Evolutionary conservation across 2,797 vertebrate genomes (phyloP), one percentile per base, ranked within the genome.

Genomic region (Nasua narica): DNA sequence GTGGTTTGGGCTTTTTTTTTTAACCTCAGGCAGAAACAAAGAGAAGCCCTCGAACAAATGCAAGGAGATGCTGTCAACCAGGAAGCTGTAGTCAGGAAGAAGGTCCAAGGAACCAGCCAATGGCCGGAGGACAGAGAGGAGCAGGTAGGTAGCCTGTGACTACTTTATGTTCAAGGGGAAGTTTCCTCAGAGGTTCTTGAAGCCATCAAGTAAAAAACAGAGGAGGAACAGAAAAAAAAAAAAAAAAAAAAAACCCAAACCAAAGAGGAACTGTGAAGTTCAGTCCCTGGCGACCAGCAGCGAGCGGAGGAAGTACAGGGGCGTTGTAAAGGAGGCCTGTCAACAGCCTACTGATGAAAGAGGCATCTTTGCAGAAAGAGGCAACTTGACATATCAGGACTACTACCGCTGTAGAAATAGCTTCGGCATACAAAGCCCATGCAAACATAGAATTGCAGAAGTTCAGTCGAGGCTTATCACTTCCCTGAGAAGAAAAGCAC

Each of bases 31-130:
- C 98, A 99, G 95, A 98, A 98, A 40, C 99, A 99, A 97, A 98
- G 99, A 97, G 99, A 99, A 98, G 98, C 98, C 95, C 98, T 99
- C 98, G 99, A 99, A 93, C 98, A 98, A 93, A 98, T 99, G 69
- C 98, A 99, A 91, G 98, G 98, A 94, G 99, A 99, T 96, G 98
- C 99, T 96, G 97, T 99, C 87, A 98, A 98, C 48, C 98, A 97
- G 96, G 98, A 99, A 76, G 99, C 93, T 76, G 40, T 70, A 32
- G 60, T 98, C 54, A 52, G 58, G 43, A 69, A 81, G 50, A 96
- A 97, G 67, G 91, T 98, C 27, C 97, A 94, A 8, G 96, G 97
- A 60, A 90, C 88, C 62, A 84, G 35, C 6, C 58, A 91, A 43
- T 29, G 65, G 87, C 90, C 96, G 3, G 92, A 97, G 54, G 96